Evolutionary conservation across 2,797 vertebrate genomes (phyloP).

Genomic region (Acanthiza pusilla): DNA sequence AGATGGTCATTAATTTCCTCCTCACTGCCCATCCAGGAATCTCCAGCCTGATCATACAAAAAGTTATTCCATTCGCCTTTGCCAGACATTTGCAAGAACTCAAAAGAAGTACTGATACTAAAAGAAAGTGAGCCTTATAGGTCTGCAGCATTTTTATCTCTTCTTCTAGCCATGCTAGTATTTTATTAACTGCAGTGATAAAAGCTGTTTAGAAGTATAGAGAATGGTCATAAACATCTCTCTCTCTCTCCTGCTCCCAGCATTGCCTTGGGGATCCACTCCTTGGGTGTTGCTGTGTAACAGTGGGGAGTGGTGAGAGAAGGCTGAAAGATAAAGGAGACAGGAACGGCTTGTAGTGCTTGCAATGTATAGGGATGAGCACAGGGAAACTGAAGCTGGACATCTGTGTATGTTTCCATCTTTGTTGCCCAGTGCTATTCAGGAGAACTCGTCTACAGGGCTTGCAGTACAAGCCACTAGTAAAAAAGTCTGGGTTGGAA

Average conservation of each 20-base stretch:
- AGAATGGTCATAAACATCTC: not conserved
- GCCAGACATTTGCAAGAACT: not conserved
- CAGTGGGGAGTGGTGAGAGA: not conserved
- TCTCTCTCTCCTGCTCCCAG: not conserved
- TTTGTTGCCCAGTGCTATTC: rapidly evolving
- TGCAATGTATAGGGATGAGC: not conserved
- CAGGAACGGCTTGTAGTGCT: not conserved
- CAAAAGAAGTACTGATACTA: not conserved
- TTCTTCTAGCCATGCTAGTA: not conserved
- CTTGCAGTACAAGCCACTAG: not conserved
- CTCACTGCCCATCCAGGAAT: not conserved
- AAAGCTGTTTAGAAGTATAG: not conserved
- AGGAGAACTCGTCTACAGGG: not conserved
- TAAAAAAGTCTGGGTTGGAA: not conserved
- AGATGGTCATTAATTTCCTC: not conserved
- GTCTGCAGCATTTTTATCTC: not conserved
- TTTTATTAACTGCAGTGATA: conserved; percentile 8
- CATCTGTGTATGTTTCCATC: not conserved
- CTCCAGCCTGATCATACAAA: not conserved
- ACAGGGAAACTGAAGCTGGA: not conserved
- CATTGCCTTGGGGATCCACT: not conserved
- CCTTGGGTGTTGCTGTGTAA: rapidly evolving
- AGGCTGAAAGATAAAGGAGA: too few species aligned
- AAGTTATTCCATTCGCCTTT: not conserved
- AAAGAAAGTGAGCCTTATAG: not conserved